These are phyloP conservation scores for Henricia sp. DNA, from an alignment of 53 echinoderm and acorn worm species.

Conservation along the genomic window DNA sequence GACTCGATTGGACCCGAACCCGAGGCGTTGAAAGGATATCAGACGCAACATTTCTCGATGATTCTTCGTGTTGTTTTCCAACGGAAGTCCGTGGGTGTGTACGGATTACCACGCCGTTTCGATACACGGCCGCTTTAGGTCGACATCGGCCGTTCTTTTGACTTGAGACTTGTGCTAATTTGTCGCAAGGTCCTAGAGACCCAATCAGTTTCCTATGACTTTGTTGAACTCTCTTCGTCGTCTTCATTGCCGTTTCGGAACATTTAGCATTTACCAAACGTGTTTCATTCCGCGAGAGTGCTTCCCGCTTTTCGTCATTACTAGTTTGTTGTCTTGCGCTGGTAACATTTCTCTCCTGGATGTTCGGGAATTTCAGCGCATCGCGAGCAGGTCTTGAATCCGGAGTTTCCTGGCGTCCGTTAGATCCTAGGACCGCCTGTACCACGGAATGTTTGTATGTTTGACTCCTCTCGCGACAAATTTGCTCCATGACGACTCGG, in stretches of 20 bases:
- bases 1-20: background rate
- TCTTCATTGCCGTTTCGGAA: background rate
- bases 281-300: background rate
- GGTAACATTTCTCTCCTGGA: background rate
- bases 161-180: background rate
- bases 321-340: background rate
- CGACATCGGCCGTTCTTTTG: background rate
- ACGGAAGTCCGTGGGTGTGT: background rate
- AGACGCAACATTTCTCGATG: background rate
- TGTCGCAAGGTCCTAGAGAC: too few species aligned
- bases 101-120: background rate
- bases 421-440: constrained; percentile 14
- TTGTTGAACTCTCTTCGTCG: background rate
- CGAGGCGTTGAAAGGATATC: constrained; percentile 1
- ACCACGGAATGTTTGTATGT: constrained; percentile 16
- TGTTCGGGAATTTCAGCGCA: constrained; percentile 23
- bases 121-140: background rate
- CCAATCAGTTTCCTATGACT: too few species aligned
- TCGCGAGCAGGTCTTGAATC: background rate
- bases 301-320: background rate
- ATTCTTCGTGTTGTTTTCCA: background rate
- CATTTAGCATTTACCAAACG: background rate
- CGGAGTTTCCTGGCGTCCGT: background rate
- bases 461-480: constrained; percentile 35
- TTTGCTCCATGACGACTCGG: constrained; percentile 43